Evolutionary conservation across 2,888 invertebrate genomes (phyloP).

Genomic region (Ophion slaviceki): DNA sequence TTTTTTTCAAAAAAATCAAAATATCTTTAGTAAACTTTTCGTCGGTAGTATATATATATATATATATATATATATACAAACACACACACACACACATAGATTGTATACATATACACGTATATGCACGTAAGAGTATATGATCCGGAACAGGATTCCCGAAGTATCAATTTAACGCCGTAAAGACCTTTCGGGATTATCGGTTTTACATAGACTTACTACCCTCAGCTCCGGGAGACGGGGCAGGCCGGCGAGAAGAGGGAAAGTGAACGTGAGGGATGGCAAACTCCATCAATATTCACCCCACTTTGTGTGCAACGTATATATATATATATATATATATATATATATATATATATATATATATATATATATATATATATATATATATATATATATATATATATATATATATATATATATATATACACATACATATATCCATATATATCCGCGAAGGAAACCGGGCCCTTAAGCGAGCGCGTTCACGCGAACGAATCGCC

Average conservation of each 20-base stretch:
- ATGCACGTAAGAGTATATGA: conserved; percentile 29
- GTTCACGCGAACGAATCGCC: conserved; percentile 75
- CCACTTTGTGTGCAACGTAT: conserved; percentile 53
- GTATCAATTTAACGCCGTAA: conserved; percentile 76
- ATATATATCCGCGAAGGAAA: conserved; percentile 68
- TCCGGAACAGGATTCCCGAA: conserved; percentile 66
- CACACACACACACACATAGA: too few relatives aligned
- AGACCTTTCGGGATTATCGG: conserved; percentile 75
- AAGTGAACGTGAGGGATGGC: conserved; percentile 62
- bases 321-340: conserved; percentile 30
- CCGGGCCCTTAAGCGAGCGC: conserved; percentile 73
- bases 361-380: conserved; percentile 19
- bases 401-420: neutral
- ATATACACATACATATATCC: neutral
- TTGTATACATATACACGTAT: too few relatives aligned
- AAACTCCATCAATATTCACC: conserved; percentile 77
- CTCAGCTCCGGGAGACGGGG: conserved; percentile 46
- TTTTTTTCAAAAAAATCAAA: too few relatives aligned
- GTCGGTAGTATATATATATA: neutral
- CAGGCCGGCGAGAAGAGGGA: neutral
- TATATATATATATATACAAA: neutral
- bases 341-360: neutral
- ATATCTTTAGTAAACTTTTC: too few relatives aligned
- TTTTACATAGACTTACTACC: conserved; percentile 76
- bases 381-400: conserved; percentile 7